Base-by-base conservation (phyloP, 2,888 invertebrate species). In the Eupeodes latifasciatus region DNA sequence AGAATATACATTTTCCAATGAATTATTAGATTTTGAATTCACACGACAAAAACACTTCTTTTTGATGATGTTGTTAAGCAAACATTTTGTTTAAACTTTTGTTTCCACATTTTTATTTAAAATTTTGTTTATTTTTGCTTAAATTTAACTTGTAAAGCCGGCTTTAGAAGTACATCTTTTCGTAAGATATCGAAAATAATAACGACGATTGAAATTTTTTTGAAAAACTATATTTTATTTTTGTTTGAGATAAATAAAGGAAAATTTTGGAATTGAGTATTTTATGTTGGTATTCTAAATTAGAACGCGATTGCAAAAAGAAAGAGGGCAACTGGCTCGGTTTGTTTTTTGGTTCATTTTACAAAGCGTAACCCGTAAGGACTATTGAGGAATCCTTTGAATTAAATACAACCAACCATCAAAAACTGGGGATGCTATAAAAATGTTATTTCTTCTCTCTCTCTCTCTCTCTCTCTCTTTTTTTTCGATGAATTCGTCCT, bases 341-440 rank as follows among this genome's bases (percentile, higher is more conserved):
- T 85, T 81, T 64, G 81, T 81, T 75, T 64, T 81, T 62, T 79
- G 85, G 85, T 85, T 82, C 85, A 85, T 81, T 79, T 81, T 82
- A 69, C 82, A 82, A 71, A 72, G 85, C 79, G 89, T 85, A 89
- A 79, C 81, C 89, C 76, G 85, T 85, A 76, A 85, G 85, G 89
- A 89, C 89, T 89, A 85, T 57, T 44, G 19, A 61, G 79, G 72
- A 79, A 66, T 82, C 76, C 81, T 85, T 89, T 76, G 34, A 59
- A 69, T 16, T 69, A 78, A 78, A 74, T 81, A 69, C 47, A 75
- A 57, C 57, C 36, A 66, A 74, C 75, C 72, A 62, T 19, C 57
- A 10, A 81, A 87, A 77, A 88, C 77, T 80, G 78, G 74, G 75
- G 85, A 85, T 88, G 75, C 88, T 81, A 88, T 88, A 88, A 88